phyloP scores from a whole-genome alignment of 2,113 vertebrate species.

The Cynopterus brachyotis region DNA sequence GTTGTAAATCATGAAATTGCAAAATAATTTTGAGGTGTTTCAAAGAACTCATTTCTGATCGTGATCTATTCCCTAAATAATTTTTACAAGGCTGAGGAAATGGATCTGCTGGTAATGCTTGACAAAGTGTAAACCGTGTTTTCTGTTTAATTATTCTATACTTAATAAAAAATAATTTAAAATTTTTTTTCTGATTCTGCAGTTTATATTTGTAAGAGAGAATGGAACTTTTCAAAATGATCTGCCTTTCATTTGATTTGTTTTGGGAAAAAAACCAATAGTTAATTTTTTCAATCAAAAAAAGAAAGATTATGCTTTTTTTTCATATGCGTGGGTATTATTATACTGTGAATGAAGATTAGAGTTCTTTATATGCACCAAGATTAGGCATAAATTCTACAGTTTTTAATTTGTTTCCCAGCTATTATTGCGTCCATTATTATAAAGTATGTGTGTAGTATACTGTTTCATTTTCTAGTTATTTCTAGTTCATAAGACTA shows the following conservation, averaged over 20 bases:
- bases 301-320: neutral
- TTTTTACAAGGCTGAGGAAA: neutral
- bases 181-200: neutral
- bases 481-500: neutral
- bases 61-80: neutral
- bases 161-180: neutral
- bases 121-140: neutral
- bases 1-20: neutral
- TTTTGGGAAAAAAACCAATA: neutral
- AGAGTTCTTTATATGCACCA: neutral
- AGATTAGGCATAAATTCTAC: neutral
- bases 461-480: neutral
- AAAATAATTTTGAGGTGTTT: neutral
- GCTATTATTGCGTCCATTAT: neutral
- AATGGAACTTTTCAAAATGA: neutral
- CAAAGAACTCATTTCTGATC: neutral
- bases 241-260: neutral
- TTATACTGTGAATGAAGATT: neutral
- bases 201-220: neutral
- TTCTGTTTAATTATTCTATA: neutral
- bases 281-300: neutral
- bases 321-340: neutral
- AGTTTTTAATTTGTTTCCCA: neutral
- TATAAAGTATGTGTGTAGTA: neutral
- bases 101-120: neutral